These are phyloP conservation scores for Ganaspis brasiliensis DNA, from an alignment of 2,888 invertebrate genomes.

Conservation along the genomic window DNA sequence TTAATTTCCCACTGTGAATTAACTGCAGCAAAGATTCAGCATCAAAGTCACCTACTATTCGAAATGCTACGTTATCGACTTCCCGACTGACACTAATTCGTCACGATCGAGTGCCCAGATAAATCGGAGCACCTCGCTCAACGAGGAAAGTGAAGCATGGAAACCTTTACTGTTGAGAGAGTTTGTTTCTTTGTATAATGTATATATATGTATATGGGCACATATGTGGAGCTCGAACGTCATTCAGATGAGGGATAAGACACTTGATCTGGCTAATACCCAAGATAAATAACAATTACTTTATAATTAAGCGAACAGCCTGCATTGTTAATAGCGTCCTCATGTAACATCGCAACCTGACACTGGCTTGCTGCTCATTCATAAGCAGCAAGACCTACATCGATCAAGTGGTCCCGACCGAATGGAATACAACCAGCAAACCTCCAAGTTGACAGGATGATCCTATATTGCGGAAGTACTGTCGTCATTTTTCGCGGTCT, in stretches of 20 bases:
- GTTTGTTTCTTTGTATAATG: not conserved
- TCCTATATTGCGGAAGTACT: slow-evolving; percentile 6
- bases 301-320: slow-evolving; percentile 73
- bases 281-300: slow-evolving; percentile 77
- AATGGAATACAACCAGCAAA: slow-evolving; percentile 49
- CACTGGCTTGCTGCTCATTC: slow-evolving; percentile 74
- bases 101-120: slow-evolving; percentile 71
- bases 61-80: slow-evolving; percentile 20
- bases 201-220: not conserved
- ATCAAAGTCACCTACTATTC: slow-evolving; percentile 26
- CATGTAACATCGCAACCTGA: slow-evolving; percentile 68
- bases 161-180: slow-evolving; percentile 18
- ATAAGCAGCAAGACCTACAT: slow-evolving; percentile 74
- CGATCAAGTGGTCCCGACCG: slow-evolving; percentile 69
- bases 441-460: slow-evolving; percentile 24
- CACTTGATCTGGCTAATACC: slow-evolving; percentile 68
- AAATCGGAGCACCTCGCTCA: slow-evolving; percentile 64
- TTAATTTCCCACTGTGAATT: slow-evolving; percentile 8
- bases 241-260: slow-evolving; percentile 58
- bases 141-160: not conserved
- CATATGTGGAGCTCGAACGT: not conserved
- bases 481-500: slow-evolving; percentile 2
- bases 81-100: slow-evolving; percentile 66
- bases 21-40: slow-evolving; percentile 23
- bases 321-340: slow-evolving; percentile 67